A percentile compares a stretch with the other conserved stretches of the same genome.
Evolutionary conservation across 1,140 invertebrate species (phyloP).

Genomic region (Trachelipus rathkii): DNA sequence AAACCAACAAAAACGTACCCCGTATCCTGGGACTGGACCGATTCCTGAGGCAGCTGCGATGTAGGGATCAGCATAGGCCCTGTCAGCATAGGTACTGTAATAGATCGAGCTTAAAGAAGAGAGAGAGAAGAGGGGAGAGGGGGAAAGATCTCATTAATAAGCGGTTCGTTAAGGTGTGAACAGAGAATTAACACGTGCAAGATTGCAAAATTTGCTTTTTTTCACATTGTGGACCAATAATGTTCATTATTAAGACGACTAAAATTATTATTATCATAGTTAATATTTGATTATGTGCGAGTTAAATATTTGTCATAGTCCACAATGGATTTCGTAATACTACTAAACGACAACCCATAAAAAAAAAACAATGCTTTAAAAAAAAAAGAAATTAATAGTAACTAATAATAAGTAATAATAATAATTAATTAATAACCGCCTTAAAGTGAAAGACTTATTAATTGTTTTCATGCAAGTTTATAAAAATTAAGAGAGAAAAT

Average conservation of each 20-base stretch:
- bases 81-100: slow-evolving; percentile 41
- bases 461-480: no score
- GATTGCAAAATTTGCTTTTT: slow-evolving; percentile 19
- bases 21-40: slow-evolving; percentile 91
- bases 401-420: no score
- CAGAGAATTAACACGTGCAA: slow-evolving; percentile 38
- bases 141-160: slow-evolving; percentile 40
- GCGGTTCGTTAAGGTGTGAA: slow-evolving; percentile 38
- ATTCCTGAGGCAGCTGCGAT: slow-evolving; percentile 56
- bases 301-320: no score
- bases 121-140: slow-evolving; percentile 32
- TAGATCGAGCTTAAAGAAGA: slow-evolving; percentile 37
- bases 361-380: no score
- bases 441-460: no score
- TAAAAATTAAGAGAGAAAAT: no score
- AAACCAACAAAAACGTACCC: slow-evolving; percentile 68
- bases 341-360: no score
- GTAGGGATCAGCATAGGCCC: slow-evolving; percentile 78
- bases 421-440: no score
- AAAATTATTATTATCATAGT: no score
- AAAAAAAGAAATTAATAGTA: no score
- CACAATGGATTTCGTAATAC: no score
- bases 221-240: background rate
- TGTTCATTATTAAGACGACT: background rate
- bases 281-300: no score